phyloP scores from a whole-genome alignment of 2,888 invertebrate species.

The Gasteruption jaculator region DNA sequence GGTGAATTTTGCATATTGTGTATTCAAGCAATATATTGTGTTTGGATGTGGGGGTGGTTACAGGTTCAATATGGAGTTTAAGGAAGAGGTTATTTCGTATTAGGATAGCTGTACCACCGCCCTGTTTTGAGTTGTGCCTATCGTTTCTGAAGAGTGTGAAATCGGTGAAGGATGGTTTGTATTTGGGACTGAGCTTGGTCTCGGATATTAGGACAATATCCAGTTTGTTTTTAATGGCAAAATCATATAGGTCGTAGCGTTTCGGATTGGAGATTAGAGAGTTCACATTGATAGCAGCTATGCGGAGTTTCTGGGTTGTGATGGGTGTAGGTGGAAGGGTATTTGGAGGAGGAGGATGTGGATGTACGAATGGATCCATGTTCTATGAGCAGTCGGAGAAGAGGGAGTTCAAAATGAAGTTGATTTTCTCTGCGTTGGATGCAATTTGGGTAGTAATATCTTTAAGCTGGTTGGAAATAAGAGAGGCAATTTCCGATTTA shows the following conservation, averaged over 20 bases:
- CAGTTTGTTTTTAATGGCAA: slow-evolving; percentile 4
- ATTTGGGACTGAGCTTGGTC: slow-evolving; percentile 18
- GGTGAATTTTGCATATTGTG: slow-evolving; percentile 5
- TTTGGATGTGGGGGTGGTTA: background rate
- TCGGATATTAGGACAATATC: slow-evolving; percentile 17
- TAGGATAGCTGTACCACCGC: slow-evolving; percentile 18
- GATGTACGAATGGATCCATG: background rate
- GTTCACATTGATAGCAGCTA: slow-evolving; percentile 12
- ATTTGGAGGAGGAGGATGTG: no score
- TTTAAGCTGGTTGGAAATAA: slow-evolving; percentile 3
- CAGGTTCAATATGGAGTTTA: background rate
- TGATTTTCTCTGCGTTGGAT: background rate
- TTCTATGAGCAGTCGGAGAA: background rate
- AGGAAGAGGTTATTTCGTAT: slow-evolving; percentile 11
- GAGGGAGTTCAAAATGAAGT: background rate
- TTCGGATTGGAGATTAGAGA: slow-evolving; percentile 7
- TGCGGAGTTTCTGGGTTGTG: background rate
- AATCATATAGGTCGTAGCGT: background rate
- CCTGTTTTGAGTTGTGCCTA: slow-evolving; percentile 5
- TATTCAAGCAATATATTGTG: slow-evolving; percentile 3
- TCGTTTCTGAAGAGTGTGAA: slow-evolving; percentile 15
- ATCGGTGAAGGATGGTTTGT: slow-evolving; percentile 9
- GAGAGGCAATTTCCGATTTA: no score
- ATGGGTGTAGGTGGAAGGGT: background rate
- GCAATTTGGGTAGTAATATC: background rate